Base-by-base conservation (phyloP, 1,140 invertebrate species). In the Heliconius hewitsoni region DNA sequence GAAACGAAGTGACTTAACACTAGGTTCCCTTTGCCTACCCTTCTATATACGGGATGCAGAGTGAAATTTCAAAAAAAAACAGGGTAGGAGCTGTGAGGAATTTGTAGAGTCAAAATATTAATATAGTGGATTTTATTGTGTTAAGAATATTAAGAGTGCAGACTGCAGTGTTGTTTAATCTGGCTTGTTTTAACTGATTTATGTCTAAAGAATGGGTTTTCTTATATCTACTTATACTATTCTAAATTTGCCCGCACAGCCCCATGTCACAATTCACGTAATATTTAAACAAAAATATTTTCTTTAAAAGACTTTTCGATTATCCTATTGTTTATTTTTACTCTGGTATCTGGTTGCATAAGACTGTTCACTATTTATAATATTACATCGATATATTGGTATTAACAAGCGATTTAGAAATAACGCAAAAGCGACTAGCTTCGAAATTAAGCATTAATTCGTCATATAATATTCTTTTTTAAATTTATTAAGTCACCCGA, bases 391-490 rank as follows among this genome's bases (percentile, higher is more conserved):
- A 71, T 57, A 77, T 77, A 77, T 50, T 73, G 50, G 74, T 80
- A 80, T 73, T 77, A 27, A 70, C 71, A 9, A 46, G 80, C 79
- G 76, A 84, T 87, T 85, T 50, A 82, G 78, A 83, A 27, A 82
- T 80, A 84, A 84, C 77, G 78, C 83, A 82, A 81, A 74, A 82
- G 85, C 85, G 8, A 66, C 60, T 30, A 78, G 79, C 79, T 76
- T 55, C 30, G 23, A 57, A 0, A 60, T 66, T 57, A 73, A 46
- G 73, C 77, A 73, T 34, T 73, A 55, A 82, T 79, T 74, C 42
- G 66, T 46, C 66, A 52, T 55, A 81, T 77, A 50, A 72, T 57
- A 81, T 50, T 66, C n/a, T 66, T 3, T 66, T 4, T 30, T 16
- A 13, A 23, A 23, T 13, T 11, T 13, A 66, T 30, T 60, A 23